These are phyloP conservation scores for Syrmaticus mikado DNA, from an alignment of 2,113 vertebrate species.

Conservation along the genomic window DNA sequence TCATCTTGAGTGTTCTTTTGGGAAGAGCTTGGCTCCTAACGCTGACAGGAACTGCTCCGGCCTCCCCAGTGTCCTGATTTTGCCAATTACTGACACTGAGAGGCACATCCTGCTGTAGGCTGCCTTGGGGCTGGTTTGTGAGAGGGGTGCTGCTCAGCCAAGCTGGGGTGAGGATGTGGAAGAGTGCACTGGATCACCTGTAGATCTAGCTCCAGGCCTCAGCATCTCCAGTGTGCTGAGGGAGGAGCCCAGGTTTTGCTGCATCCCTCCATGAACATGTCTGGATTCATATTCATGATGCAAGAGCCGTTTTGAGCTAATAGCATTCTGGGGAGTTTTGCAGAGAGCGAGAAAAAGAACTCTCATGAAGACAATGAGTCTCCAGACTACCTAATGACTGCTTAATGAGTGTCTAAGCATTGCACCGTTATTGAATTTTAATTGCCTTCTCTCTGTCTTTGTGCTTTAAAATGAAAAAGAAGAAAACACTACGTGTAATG, in stretches of 20 bases:
- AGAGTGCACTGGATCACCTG: neutral
- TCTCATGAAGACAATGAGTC: conserved; percentile 27
- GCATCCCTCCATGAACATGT: neutral
- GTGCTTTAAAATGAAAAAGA: conserved; percentile 44
- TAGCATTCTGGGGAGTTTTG: neutral
- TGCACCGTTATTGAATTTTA: conserved; percentile 64
- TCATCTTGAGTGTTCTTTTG: neutral
- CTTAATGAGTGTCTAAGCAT: conserved; percentile 68
- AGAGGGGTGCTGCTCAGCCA: neutral
- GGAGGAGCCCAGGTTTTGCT: neutral
- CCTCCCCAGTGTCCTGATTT: neutral
- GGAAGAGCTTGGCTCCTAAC: neutral
- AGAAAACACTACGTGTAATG: conserved; percentile 16
- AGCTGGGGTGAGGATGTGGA: fast-evolving
- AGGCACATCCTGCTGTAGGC: fast-evolving
- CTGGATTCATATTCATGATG: neutral
- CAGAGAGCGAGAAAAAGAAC: neutral
- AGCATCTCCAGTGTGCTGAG: neutral
- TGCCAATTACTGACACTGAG: neutral
- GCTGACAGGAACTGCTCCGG: neutral
- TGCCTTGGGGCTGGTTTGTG: neutral
- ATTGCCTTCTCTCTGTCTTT: conserved; percentile 51
- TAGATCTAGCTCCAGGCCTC: neutral
- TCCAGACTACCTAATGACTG: conserved; percentile 63
- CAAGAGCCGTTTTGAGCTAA: neutral